These are phyloP conservation scores for Arctocebus calabarensis DNA, from an alignment of 2,797 vertebrate genomes.

Conservation along the genomic window DNA sequence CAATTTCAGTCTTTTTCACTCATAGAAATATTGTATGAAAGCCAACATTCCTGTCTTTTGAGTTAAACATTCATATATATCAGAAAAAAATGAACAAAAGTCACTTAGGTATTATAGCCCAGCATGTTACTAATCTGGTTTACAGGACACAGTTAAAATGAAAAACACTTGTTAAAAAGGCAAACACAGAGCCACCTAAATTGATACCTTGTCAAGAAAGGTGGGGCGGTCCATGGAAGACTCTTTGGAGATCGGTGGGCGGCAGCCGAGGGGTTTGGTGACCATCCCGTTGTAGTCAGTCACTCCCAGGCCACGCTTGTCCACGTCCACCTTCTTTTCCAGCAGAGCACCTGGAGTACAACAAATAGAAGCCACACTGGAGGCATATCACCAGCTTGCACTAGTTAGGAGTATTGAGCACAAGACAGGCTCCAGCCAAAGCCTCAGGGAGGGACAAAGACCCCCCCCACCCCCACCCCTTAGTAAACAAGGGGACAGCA, in stretches of 20 bases:
- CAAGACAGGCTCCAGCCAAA: accelerated
- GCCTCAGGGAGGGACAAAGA: not conserved
- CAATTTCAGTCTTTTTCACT: not conserved
- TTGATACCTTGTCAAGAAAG: slow-evolving; percentile 96
- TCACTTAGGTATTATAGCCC: not conserved
- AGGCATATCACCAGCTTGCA: not conserved
- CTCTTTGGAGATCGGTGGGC: slow-evolving; percentile 98
- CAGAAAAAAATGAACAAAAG: not conserved
- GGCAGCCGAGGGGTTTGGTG: slow-evolving; percentile 96
- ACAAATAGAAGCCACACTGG: not conserved
- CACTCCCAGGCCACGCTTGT: slow-evolving; percentile 98
- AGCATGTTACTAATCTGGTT: not conserved
- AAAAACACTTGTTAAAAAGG: not conserved
- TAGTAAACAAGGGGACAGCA: not conserved
- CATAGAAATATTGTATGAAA: not conserved
- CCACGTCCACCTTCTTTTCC: slow-evolving; percentile 99
- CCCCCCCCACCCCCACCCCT: not conserved
- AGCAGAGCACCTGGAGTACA: slow-evolving; percentile 93
- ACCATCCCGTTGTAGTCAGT: slow-evolving; percentile 97
- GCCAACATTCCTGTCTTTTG: not conserved
- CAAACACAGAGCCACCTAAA: not conserved
- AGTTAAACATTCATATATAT: not conserved
- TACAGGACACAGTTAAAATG: not conserved
- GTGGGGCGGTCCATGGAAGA: slow-evolving; percentile 95
- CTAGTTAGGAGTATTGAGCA: accelerated